Evolutionary conservation across 2,797 vertebrate species (phyloP), one percentile per base, ranked within the genome.

Genomic region (Tenualosa thibaudeaui): DNA sequence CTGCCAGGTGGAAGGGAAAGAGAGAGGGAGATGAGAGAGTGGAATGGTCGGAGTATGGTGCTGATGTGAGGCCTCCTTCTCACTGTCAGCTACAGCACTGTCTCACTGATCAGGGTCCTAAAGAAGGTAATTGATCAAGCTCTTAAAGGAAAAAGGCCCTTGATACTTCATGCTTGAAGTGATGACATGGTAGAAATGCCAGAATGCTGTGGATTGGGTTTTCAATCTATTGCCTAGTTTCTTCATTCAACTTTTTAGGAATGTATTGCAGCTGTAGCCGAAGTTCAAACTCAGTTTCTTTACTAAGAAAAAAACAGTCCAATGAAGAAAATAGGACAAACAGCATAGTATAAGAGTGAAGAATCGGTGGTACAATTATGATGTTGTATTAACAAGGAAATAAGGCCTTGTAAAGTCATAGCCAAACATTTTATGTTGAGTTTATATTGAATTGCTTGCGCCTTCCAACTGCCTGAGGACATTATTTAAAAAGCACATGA

Each of bases 401-500:
- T 31, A 1, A 15, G 13, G 68, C 68, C 68, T 75, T 75, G 37
- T 75, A 75, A 75, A 75, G 31, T 17, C 68, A 75, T 5, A 15
- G 68, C 68, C 68, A 75, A 15, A 40, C 37, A 75, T 75, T 75
- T 75, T 75, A 75, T 31, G 5, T 40, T 15, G 31, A 19, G 24
- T 75, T 40, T 40, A 75, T 75, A 12, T 40, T 75, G 31, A 75
- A 75, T 13, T 43, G 37, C 12, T 43, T 75, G 31, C 17, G 15
- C 10, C 51, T 7, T 13, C 51, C 51, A 15, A 53, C 68, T 40
- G 68, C 31, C 31, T 40, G 13, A 4, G 37, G 37, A 75, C 31
- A 37, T 40, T 71, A 40, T 40, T 75, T 10, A 75, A 40, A 75
- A 37, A 75, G 68, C 68, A 75, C 68, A 75, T 58, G 56, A 58